Evolutionary conservation across 2,888 invertebrate genomes (phyloP), one percentile per base, ranked within the genome.

Genomic region (Idaea biselata): DNA sequence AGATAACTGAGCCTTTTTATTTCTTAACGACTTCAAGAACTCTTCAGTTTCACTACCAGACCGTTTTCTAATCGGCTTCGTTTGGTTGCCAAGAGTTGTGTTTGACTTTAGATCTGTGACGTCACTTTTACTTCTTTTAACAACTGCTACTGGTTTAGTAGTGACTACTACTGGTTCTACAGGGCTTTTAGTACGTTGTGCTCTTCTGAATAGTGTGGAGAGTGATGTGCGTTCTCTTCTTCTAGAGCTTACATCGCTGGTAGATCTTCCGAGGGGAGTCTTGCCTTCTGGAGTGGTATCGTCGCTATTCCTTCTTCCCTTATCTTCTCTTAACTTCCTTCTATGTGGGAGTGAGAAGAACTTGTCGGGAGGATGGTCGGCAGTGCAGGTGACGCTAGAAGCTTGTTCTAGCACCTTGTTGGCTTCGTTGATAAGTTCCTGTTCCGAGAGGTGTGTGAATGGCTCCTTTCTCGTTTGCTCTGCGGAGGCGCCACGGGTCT

Each of bases 341-440:
- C 94, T 94, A 76, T 93, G 94, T 59, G 94, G 96, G 76, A 95
- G 89, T 14, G 95, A 96, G 87, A 94, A 94, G 79, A 95, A 96
- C 75, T 95, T 95, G 59, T 94, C 94, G n/a, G 94, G 93, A 11
- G 91, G 88, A 73, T 91, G 84, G 66, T 93, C 94, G 16, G 94
- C 93, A 56, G 93, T 94, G 81, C 96, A 96, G 63, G 94, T 94
- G 68, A 96, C 93, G 77, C 95, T 94, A 72, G 95, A 94, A 0
- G 95, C 96, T 83, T 97, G 96, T 25, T 95, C 94, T 60, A 96
- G 88, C 44, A 97, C 96, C 77, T 94, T 93, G 68, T 96, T 96
- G 33, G 96, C 96, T 91, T 97, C 97, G 78, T 95, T 94, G 59
- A 95, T 95, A 59, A 97, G 93, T 80, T 96, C 95, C 78, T 95